Conservation (phyloP, 2,888 invertebrate genomes). For the Dolomedes plantarius region DNA sequence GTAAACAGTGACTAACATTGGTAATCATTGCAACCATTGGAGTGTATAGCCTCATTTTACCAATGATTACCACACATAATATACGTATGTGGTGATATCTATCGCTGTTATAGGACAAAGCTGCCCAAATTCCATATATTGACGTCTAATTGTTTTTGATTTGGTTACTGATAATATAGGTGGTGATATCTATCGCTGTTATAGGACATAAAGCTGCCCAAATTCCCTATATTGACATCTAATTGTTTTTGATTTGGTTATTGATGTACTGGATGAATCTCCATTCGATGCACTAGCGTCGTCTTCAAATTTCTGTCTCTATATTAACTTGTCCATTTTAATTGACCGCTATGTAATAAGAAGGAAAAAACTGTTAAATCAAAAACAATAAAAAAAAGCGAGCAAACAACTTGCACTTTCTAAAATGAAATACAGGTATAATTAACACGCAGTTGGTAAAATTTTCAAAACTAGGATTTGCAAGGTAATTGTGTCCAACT, state of each 20-base stretch:
- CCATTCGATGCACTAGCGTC: neutral
- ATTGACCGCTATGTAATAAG: neutral
- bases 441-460: neutral
- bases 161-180: neutral
- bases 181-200: too few relatives aligned
- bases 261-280: neutral
- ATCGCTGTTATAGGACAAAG: too few relatives aligned
- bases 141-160: neutral
- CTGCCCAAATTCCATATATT: neutral
- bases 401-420: neutral
- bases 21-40: too few relatives aligned
- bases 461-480: neutral
- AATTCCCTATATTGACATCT: neutral
- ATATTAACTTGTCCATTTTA: neutral
- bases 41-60: too few relatives aligned
- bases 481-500: too few relatives aligned
- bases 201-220: too few relatives aligned
- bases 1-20: too few relatives aligned
- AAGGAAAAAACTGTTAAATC: neutral
- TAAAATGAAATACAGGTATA: neutral
- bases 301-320: neutral
- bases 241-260: slow-evolving; percentile 5
- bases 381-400: neutral
- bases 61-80: too few relatives aligned
- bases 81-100: too few relatives aligned